Base-by-base conservation (phyloP, 2,888 invertebrate genomes). In the Euproctis similis region DNA sequence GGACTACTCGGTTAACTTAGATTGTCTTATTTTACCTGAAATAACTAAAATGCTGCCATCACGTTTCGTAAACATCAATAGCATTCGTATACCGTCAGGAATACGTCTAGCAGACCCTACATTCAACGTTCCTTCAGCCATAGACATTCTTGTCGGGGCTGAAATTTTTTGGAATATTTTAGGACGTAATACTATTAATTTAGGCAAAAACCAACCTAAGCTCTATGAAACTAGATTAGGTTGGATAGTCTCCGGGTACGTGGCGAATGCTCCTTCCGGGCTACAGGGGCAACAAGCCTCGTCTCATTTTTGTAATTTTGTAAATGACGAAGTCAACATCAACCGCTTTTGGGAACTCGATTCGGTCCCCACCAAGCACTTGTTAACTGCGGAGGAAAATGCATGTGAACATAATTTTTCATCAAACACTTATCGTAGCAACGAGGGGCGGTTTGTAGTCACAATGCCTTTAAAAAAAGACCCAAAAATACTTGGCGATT, bases 331-430 rank as follows among this genome's bases (percentile, higher is more conserved):
- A 4, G 2, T 3, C 8, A 4, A 20, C 10, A 20, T 5, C 10
- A 9, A 2, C 3, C 8, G 10, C 8, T 53, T 53, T 32, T 50
- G 44, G 43, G 43, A 48, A 20, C 13, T 48, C 2, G 46, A 53
- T 4, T 18, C 31, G 7, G 19, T 49, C 8, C 25, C 45, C 5
- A 3, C 29, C 2, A 31, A 27, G 11, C 33, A 45, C 8, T 18
- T 23, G 3, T 12, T 39, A 7, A 21, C 37, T 1, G 0, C 2
- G 0, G 47, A 49, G 16, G 45, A 49, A 27, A 28, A 12, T 5
- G 12, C 22, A 11, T 23, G 22, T 12, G 12, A 23, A 23, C 7
- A 23, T 12, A 29, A 13, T 17, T 51, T 51, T 31, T 3, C 7
- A 7, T 3, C 27, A 2, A 34, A 36, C n/a, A 45, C 39, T 2